Base-by-base conservation (phyloP, 2,888 invertebrate genomes). In the Marasmarcha lunaedactyla region DNA sequence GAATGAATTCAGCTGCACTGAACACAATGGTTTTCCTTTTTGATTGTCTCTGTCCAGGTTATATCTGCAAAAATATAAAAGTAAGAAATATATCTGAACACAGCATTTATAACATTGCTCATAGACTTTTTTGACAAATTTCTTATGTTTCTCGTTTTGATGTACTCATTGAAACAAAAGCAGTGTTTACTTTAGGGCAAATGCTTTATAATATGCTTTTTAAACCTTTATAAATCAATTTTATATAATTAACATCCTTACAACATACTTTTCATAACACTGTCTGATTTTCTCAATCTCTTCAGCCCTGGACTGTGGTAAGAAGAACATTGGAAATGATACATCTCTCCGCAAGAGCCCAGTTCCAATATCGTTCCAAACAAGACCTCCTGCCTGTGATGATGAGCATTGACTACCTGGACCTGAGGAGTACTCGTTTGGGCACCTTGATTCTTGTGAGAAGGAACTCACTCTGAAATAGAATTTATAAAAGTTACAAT, bases 311-410 rank as follows among this genome's bases (percentile, higher is more conserved):
- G 70, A 54, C 20, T 63, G 63, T 1, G 85, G 85, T 27, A 95
- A 77, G 45, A 89, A 90, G 71, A 95, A 95, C 51, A 97, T 90
- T 0, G 97, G 95, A 57, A 96, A 94, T n/a, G 90, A 89, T 59
- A 94, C 92, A 57, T 96, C 90, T 54, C 89, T 87, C 54, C 89
- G 87, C 50, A 96, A 66, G 10, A 97, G 71, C 1, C 89, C 89
- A 10, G 89, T 90, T 6, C 95, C 97, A 49, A 73, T 65, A 10
- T 87, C 87, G 78, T 97, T 97, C 97, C 97, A 97, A 0, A 86
- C 84, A 91, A 92, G 91, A 0, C 85, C 83, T 44, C 72, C 79
- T 5, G 71, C 59, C 27, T 59, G 52, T 7, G 74, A 63, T 42
- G 87, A 72, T 34, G 87, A 85, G 37, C 83, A 79, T 44, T 71